phyloP scores from a whole-genome alignment of 2,888 invertebrate species.

The Eupithecia subfuscata region DNA sequence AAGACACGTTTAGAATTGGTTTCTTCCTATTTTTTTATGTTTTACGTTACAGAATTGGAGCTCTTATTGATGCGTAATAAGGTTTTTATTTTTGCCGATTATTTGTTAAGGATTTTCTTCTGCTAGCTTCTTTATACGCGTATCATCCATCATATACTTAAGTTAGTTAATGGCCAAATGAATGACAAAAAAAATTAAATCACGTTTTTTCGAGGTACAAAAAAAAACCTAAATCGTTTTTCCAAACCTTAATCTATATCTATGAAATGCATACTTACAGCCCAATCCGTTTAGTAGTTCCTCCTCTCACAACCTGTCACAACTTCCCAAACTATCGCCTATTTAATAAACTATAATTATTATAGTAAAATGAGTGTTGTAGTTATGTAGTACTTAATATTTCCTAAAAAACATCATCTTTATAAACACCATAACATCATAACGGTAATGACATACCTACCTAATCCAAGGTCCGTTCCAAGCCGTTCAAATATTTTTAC shows the following conservation, averaged over 20 bases:
- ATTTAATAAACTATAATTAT: no score
- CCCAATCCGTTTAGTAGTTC: neutral
- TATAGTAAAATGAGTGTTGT: neutral
- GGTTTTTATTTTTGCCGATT: neutral
- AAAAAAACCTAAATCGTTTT: neutral
- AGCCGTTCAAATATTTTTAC: conserved; percentile 2
- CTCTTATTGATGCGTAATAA: neutral
- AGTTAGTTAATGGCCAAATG: neutral
- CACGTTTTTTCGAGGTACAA: neutral
- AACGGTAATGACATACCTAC: neutral
- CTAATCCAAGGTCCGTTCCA: neutral
- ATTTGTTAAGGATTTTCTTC: neutral
- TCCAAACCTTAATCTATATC: neutral
- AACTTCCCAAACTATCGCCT: neutral
- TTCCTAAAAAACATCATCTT: neutral
- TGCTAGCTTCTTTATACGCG: neutral
- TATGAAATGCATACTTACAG: neutral
- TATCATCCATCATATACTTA: neutral
- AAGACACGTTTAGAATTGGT: conserved; percentile 3
- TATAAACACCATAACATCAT: neutral
- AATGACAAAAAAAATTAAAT: no score
- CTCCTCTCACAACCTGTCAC: no score
- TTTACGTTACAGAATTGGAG: neutral
- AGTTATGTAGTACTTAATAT: neutral
- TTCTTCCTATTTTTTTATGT: neutral